Percentiles rank a stretch among this genome's conserved stretches.
These are phyloP conservation scores for Pseudococcus jackbeardsleyi DNA, from an alignment of 2,888 invertebrate species.

Conservation along the genomic window DNA sequence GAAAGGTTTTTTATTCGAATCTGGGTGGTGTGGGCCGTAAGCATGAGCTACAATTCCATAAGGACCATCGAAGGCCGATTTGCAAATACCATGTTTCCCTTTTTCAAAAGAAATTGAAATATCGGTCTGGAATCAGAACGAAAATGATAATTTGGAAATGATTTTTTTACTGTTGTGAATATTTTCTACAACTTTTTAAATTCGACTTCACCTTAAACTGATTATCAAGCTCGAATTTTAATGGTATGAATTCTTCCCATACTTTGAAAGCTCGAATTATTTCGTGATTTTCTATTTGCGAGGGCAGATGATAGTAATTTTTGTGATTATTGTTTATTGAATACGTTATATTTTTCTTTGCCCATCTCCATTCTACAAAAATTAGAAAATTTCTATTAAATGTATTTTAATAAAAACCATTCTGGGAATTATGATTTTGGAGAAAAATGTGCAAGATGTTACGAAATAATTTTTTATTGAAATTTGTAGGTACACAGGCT, in stretches of 20 bases:
- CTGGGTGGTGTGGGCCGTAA: background rate
- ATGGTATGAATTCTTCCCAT: background rate
- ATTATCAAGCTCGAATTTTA: background rate
- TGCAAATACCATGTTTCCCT: conserved; percentile 14
- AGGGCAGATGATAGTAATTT: background rate
- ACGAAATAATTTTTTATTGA: too few species aligned
- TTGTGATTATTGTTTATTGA: background rate
- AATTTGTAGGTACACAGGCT: too few species aligned
- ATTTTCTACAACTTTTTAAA: background rate
- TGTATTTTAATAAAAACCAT: too few species aligned
- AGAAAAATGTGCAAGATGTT: too few species aligned
- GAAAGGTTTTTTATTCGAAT: background rate
- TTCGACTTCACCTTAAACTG: background rate
- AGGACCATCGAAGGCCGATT: conserved; percentile 59
- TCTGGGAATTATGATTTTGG: too few species aligned
- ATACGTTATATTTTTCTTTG: background rate
- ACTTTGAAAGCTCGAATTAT: conserved; percentile 30
- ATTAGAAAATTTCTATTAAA: too few species aligned
- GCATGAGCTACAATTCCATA: conserved; percentile 32
- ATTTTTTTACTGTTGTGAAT: background rate
- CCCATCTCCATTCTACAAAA: background rate
- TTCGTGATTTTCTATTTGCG: background rate
- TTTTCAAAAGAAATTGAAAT: conserved; percentile 52
- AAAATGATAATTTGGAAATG: background rate
- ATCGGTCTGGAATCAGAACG: background rate